phyloP scores from a whole-genome alignment of 1,140 invertebrate genomes.

The Lepidurus apus region DNA sequence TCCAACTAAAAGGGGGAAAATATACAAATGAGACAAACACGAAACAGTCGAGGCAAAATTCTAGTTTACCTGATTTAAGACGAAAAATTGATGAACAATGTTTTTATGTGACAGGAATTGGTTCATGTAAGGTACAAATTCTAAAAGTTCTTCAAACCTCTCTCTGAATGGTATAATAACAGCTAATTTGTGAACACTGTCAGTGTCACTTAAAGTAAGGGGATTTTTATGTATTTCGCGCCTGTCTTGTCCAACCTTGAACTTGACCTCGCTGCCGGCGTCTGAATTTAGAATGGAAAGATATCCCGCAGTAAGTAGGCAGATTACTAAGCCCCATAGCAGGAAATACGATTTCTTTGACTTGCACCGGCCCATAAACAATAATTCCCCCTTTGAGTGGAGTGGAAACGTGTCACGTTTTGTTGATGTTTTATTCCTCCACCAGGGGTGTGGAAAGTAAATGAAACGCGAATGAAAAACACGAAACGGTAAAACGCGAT shows the following conservation, averaged over 20 bases:
- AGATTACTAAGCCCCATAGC: neutral
- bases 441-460: too few relatives aligned
- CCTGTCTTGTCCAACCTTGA: too few relatives aligned
- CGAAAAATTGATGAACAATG: conserved; percentile 78
- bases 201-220: neutral
- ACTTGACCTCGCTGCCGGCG: neutral
- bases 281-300: neutral
- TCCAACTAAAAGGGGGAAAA: conserved; percentile 57
- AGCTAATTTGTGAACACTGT: conserved; percentile 52
- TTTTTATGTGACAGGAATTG: conserved; percentile 75
- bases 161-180: conserved; percentile 90
- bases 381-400: neutral
- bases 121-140: conserved; percentile 86
- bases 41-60: conserved; percentile 21
- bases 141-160: conserved; percentile 87
- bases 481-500: too few relatives aligned
- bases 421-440: too few relatives aligned
- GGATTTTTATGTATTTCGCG: too few relatives aligned
- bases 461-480: too few relatives aligned
- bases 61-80: conserved; percentile 74
- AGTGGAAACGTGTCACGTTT: too few relatives aligned
- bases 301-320: neutral
- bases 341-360: neutral
- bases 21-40: conserved; percentile 28
- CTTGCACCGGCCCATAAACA: conserved; percentile 28